Evolutionary conservation across 2,888 invertebrate genomes (phyloP).

Genomic region (Diaperis boleti): DNA sequence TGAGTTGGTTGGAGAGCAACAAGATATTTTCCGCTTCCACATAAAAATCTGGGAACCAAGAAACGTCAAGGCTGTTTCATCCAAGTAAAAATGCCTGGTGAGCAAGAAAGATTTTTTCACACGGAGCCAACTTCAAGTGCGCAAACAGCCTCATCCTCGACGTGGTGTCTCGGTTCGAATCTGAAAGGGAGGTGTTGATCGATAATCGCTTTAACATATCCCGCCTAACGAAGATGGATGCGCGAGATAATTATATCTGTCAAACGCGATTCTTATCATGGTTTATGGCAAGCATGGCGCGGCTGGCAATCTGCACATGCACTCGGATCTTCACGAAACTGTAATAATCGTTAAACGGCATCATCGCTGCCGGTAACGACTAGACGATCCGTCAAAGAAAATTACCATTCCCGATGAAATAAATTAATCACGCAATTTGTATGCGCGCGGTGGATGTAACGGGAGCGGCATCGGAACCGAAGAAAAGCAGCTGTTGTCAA

Average conservation of each 20-base stretch:
- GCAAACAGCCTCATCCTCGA: no score
- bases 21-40: not conserved
- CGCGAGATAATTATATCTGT: conserved; percentile 41
- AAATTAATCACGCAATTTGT: conserved; percentile 43
- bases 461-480: conserved; percentile 35
- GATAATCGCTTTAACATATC: conserved; percentile 45
- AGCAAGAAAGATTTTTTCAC: no score
- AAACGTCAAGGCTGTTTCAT: not conserved
- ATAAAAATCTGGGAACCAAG: conserved; percentile 3
- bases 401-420: conserved; percentile 35
- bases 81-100: no score
- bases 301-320: conserved; percentile 31
- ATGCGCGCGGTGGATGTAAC: conserved; percentile 33
- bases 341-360: not conserved
- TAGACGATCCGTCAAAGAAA: conserved; percentile 12
- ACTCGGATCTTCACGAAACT: not conserved
- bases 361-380: no score
- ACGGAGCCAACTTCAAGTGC: no score
- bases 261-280: conserved; percentile 40
- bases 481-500: conserved; percentile 45
- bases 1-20: conserved; percentile 1
- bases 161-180: no score
- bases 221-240: conserved; percentile 45
- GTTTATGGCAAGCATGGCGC: conserved; percentile 37
- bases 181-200: conserved; percentile 40